Evolutionary conservation across 1,140 invertebrate genomes (phyloP), one percentile per base, ranked within the genome.

Genomic region (Drosophila repleta): DNA sequence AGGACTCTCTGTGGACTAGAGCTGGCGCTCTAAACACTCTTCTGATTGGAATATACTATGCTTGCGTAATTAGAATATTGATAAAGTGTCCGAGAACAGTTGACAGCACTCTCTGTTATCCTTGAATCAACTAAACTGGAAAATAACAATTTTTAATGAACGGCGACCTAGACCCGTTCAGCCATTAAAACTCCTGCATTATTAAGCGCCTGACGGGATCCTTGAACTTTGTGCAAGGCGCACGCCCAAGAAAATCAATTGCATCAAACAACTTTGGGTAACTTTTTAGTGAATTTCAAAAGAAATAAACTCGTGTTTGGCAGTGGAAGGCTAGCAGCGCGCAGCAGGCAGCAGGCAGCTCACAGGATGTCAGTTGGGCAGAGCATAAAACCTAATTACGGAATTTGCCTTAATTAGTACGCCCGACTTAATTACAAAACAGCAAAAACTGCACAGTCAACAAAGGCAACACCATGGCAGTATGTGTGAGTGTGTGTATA

Each of bases 371-470:
- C 72, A 67, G 56, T 67, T 76, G 64, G 63, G 18, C 48, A 37
- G 18, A 70, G 46, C 64, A 65, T 55, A 74, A 74, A 83, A 71
- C 71, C 79, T 75, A 71, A 82, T 82, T 83, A 84, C 65, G 53
- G 56, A 70, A 58, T 74, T 57, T 79, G 77, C 66, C 61, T 75
- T 79, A 82, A 83, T 84, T 83, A 83, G 80, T 76, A 39, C 62
- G 65, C 79, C 51, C 60, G 62, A 83, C 75, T 78, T 83, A 83
- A 83, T 83, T 83, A 83, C 55, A 76, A 74, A 78, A 78, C 74
- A 57, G 74, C 60, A 17, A 83, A 72, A 79, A 62, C 68, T 68
- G 56, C 45, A 62, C 17, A 64, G 51, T 58, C 74, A 64, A 76
- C 73, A 81, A 65, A 73, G 58, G 46, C 52, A 70, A 52, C 53